A percentile compares a stretch with the other conserved stretches of the same genome.
Evolutionary conservation across 2,888 invertebrate species (phyloP).

Genomic region (Hipparchia sbordonii): DNA sequence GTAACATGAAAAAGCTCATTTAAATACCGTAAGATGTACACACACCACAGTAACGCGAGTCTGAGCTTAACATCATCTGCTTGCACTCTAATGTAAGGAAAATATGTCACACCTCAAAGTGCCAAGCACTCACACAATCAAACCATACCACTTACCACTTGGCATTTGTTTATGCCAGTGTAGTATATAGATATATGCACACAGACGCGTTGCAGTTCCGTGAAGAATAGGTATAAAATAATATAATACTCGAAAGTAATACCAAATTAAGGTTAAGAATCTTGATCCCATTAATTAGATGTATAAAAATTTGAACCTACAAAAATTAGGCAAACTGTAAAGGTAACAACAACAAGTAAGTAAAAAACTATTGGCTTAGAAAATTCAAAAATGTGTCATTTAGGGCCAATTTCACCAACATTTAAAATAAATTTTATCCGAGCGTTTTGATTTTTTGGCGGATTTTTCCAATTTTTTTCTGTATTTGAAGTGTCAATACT

Average conservation of each 20-base stretch:
- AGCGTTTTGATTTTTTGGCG: too few species aligned
- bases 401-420: too few species aligned
- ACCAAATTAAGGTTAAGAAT: background rate
- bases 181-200: conserved; percentile 3
- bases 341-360: too few species aligned
- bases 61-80: background rate
- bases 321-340: too few species aligned
- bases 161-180: conserved; percentile 3
- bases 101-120: conserved; percentile 15
- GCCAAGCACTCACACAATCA: conserved; percentile 11
- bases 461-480: too few species aligned
- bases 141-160: background rate
- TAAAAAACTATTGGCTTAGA: too few species aligned
- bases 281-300: background rate
- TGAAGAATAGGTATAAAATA: background rate
- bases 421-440: too few species aligned
- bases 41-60: background rate
- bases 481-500: too few species aligned
- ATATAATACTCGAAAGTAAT: background rate
- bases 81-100: background rate
- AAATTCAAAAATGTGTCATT: too few species aligned
- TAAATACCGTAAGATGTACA: background rate
- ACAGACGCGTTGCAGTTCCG: conserved; percentile 2
- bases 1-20: background rate
- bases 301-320: too few species aligned